phyloP scores from a whole-genome alignment of 2,113 vertebrate genomes.

The Apodemus speciosus region DNA sequence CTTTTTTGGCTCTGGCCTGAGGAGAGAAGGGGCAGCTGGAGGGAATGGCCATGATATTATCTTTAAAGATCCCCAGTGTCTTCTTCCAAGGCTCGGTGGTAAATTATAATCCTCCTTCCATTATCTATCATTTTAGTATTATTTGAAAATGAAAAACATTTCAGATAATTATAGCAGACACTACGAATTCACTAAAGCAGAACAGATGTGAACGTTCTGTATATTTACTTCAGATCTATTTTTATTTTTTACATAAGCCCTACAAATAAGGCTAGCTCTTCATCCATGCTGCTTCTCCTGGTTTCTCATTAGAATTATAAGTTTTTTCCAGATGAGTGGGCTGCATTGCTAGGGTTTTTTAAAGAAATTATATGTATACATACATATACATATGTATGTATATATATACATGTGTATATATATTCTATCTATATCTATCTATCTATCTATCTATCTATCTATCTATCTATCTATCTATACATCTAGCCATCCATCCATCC shows the following conservation, averaged over 20 bases:
- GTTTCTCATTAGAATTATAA: background rate
- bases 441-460: background rate
- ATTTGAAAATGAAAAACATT: conserved; percentile 63
- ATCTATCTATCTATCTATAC: background rate
- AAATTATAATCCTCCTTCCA: conserved; percentile 4
- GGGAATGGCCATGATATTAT: background rate
- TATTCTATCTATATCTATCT: background rate
- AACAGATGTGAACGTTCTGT: conserved; percentile 46
- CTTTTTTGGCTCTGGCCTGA: background rate
- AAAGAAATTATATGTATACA: background rate
- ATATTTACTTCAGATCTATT: conserved; percentile 39
- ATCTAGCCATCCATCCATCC: background rate
- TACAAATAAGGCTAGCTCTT: background rate
- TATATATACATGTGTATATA: too few relatives aligned
- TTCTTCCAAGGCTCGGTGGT: conserved; percentile 12
- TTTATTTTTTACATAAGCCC: conserved; percentile 20
- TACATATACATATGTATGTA: background rate
- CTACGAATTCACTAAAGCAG: conserved; percentile 16
- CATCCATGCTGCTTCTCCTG: background rate
- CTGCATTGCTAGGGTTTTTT: background rate
- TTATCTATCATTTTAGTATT: conserved; percentile 52
- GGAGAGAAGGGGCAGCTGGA: background rate
- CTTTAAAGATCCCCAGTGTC: conserved; percentile 11
- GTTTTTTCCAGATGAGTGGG: background rate
- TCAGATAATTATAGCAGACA: conserved; percentile 53